Evolutionary conservation across 1,140 invertebrate species (phyloP), one percentile per base, ranked within the genome.

Genomic region (Drosophila lini): DNA sequence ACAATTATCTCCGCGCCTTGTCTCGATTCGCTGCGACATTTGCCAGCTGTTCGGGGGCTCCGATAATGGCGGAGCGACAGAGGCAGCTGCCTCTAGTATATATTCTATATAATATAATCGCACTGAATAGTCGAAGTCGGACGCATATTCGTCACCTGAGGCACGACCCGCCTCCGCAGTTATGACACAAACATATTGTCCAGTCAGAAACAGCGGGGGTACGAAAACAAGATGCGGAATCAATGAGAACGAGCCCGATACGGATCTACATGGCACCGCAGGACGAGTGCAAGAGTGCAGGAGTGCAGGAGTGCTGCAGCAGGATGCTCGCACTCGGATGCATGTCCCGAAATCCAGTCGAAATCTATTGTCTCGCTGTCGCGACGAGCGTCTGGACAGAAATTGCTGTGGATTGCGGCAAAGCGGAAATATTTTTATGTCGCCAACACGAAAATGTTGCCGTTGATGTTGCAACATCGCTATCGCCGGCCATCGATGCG

Each of bases 391-490:
- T 68, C 74, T 77, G 74, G 53, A 59, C 59, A 76, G 53, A 55
- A 36, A 36, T 22, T 53, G 50, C 32, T 53, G 47, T 16, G 28
- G 28, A 50, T 50, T 74, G 50, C 62, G 47, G 48, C 45, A 74
- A 85, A 85, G 73, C 82, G 82, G 83, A 86, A 86, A 89, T 89
- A 84, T 86, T 83, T 83, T 64, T 84, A 55, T 74, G 73, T 84
- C 81, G 81, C 81, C 81, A 84, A 83, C 80, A 82, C 65, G 74
- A 74, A 73, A 84, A 81, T 81, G 65, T 84, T 73, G 81, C 69
- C 56, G 59, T 55, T 75, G 64, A 52, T 67, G 48, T 63, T 68
- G 58, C 69, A 71, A 71, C 58, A 67, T 53, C 60, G 76, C 55
- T 83, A 83, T 83, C 80, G 74, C 56, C 47, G 82, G 32, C 81